Evolutionary conservation across 2,113 vertebrate genomes (phyloP).

Genomic region (Castor canadensis): DNA sequence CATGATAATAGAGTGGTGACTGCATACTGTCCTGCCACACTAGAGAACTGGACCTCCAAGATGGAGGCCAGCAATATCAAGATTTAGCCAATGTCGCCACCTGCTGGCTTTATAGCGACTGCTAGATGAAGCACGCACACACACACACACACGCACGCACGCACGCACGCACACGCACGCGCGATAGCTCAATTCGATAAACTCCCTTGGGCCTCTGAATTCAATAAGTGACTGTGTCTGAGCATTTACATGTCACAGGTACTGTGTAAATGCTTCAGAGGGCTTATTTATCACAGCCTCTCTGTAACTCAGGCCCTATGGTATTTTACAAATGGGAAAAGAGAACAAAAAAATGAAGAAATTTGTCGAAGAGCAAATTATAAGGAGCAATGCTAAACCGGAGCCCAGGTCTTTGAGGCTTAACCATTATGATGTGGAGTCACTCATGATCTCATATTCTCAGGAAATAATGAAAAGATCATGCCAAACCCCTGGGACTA

Average conservation of each 20-base stretch:
- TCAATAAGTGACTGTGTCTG: background rate
- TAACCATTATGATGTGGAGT: background rate
- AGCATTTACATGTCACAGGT: background rate
- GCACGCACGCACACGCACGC: no score
- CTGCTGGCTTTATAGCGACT: conserved; percentile 30
- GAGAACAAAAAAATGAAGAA: background rate
- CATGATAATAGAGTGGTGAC: background rate
- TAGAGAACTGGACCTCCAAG: background rate
- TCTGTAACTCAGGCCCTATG: background rate
- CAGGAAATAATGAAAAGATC: no score
- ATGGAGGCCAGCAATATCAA: background rate
- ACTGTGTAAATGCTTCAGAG: background rate
- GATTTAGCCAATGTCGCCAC: conserved; percentile 58
- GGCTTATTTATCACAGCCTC: background rate
- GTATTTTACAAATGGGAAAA: background rate
- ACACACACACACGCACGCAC: no score
- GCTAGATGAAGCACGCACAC: background rate
- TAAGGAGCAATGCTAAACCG: background rate
- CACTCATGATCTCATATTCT: background rate
- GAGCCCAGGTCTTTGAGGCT: background rate
- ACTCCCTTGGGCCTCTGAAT: background rate
- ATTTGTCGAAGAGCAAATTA: background rate
- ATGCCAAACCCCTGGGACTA: no score
- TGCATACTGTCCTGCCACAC: background rate
- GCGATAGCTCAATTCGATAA: background rate